Evolutionary conservation across 2,797 vertebrate species (phyloP), one percentile per base, ranked within the genome.

Genomic region (Rhabdomys pumilio): DNA sequence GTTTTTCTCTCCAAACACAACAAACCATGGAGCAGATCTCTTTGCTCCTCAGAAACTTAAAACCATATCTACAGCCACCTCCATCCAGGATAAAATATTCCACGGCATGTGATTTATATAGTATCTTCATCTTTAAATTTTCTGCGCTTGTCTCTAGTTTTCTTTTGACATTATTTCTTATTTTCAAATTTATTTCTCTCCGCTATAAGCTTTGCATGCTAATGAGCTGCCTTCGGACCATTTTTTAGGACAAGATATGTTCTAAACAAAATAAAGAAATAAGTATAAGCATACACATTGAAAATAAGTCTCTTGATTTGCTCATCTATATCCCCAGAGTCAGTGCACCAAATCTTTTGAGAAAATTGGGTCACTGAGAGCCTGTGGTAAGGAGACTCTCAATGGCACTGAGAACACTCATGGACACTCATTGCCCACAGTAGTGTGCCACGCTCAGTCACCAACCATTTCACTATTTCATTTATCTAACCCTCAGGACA

Each of bases 291-390:
- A 91, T 80, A 59, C 15, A 17, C 22, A 93, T 20, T 50, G 90
- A 87, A 96, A 97, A 87, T 67, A 96, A 96, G n/a, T 76, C 83
- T 96, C 38, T 55, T 61, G 86, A 83, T 95, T 97, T 96, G 84
- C 75, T 89, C 44, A 53, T 55, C 26, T 91, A 19, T 72, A 65
- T 92, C 89, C 77, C 86, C 41, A 26, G 72, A 93, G 47, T 92
- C 83, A 81, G 44, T 47, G 50, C 26, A 80, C 57, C 63, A 89
- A 91, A 67, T 80, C 44, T 67, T 80, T 69, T 80, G 59, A 65
- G 67, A 47, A 82, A 94, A 96, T 90, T 55, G 77, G 83, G 82
- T 93, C 91, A 96, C 84, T 95, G 86, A 91, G 83, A 80, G 29
- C 6, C 20, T 73, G 14, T n/a, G 61, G 61, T 44, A 65, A 83